Base-by-base conservation (phyloP, 2,113 vertebrate genomes). In the Corythaixoides concolor region DNA sequence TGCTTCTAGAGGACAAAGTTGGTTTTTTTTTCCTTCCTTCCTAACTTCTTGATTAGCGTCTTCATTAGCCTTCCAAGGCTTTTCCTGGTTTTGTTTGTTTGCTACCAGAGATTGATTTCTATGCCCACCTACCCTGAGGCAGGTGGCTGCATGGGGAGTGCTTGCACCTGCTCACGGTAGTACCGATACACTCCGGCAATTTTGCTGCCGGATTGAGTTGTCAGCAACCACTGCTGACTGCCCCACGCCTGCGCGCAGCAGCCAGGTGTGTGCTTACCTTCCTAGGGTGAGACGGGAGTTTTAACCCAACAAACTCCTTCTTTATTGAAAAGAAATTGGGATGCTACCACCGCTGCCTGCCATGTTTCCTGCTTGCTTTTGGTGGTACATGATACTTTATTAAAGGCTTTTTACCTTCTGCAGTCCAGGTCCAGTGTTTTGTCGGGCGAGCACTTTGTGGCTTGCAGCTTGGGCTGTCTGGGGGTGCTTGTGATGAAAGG, bases 241-340 rank as follows among this genome's bases (percentile, higher is more conserved):
- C n/a, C 49, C 49, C 15, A 5, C 0, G 3, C 47, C 26, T 0
- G 0, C 30, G 50, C 60, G 20, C 2, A 5, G 49, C 50, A 69
- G 37, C 68, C n/a, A 37, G 63, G 33, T n/a, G 43, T 26, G 39
- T 37, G 45, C n/a, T 66, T 4, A 35, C 12, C 39, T 17, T 30
- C 23, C 30, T 45, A 35, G 37, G 30, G 56, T 30, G 56, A 75
- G 37, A 53, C 0, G 2, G 8, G 68, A 52, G 19, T 64, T 80
- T 35, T 72, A 73, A 82, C 32, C 19, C 21, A 33, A 49, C 7
- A 66, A 66, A 83, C 24, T 72, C 59, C 26, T 4, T 18, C n/a
- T 55, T 41, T 20, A 30, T 12, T 33, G 19, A 56, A 59, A 62
- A 37, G 62, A 37, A 85, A 26, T 26, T 1, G 13, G 12, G 47